phyloP scores from a whole-genome alignment of 1,140 invertebrate genomes.

The Tribolium castaneum region DNA sequence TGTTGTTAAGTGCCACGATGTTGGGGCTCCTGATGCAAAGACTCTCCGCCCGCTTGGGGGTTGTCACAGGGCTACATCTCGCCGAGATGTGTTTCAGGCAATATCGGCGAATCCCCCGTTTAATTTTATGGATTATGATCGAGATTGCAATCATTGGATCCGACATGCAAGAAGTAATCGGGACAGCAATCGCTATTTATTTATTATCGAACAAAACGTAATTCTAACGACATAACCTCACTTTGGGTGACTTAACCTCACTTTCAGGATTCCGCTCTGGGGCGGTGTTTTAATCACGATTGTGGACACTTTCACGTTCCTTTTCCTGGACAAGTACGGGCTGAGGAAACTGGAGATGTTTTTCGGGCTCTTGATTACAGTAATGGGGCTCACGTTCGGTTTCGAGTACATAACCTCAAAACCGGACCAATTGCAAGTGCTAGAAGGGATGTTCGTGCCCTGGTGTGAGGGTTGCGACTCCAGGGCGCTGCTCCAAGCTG shows the following conservation, averaged over 20 bases:
- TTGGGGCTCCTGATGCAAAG: conserved; percentile 91
- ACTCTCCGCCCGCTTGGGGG: conserved; percentile 81
- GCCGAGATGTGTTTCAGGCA: conserved; percentile 86
- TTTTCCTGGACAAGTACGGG: conserved; percentile 92
- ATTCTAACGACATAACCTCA: conserved; percentile 19
- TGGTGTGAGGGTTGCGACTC: conserved; percentile 81
- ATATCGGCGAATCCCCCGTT: conserved; percentile 81
- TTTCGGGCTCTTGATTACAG: conserved; percentile 85
- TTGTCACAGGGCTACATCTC: conserved; percentile 77
- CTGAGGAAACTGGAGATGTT: conserved; percentile 90
- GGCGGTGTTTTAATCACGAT: conserved; percentile 91
- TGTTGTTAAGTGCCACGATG: conserved; percentile 87
- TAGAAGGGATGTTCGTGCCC: conserved; percentile 88
- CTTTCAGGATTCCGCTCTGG: conserved; percentile 83
- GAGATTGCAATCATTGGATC: conserved; percentile 95
- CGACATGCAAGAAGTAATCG: conserved; percentile 95
- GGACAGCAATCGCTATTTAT: conserved; percentile 91
- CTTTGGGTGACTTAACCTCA: neutral
- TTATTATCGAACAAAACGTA: conserved; percentile 86
- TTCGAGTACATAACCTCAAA: conserved; percentile 85
- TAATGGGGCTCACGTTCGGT: conserved; percentile 93
- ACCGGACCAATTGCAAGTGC: conserved; percentile 78
- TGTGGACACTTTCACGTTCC: conserved; percentile 91
- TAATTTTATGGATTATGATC: conserved; percentile 93
- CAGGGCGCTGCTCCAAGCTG: conserved; percentile 81